Conservation (phyloP, 2,888 invertebrate genomes). For the Agonopterix subpropinquella region DNA sequence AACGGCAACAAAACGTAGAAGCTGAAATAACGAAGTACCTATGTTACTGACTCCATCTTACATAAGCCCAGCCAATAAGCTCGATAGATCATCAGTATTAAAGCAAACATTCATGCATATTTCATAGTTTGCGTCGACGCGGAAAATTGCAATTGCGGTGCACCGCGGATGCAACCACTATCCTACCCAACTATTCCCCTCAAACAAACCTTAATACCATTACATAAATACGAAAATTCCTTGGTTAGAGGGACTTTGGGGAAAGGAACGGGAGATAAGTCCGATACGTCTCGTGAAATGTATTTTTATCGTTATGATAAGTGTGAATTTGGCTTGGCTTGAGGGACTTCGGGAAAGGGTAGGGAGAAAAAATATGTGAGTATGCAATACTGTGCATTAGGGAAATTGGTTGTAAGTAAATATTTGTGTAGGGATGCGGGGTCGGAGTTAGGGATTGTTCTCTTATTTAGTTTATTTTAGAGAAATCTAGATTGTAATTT, state of each 20-base stretch:
- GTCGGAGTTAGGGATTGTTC: too few species aligned
- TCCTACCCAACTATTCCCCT: not conserved
- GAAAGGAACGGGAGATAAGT: too few species aligned
- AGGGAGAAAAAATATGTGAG: conserved; percentile 3
- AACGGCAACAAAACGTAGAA: too few species aligned
- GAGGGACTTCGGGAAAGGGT: not conserved
- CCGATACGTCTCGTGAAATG: too few species aligned
- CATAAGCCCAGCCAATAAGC: conserved; percentile 6
- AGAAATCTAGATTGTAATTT: too few species aligned
- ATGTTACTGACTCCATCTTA: not conserved
- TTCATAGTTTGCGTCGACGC: conserved; percentile 5
- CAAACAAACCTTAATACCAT: too few species aligned
- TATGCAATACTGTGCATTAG: conserved; percentile 22
- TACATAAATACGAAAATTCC: too few species aligned
- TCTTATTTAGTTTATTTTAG: too few species aligned
- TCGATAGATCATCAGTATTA: conserved; percentile 6
- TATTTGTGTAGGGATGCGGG: conserved; percentile 6
- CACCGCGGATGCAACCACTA: not conserved
- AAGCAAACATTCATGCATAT: conserved; percentile 8
- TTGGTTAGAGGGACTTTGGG: too few species aligned
- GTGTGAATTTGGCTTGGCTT: not conserved
- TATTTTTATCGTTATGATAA: too few species aligned
- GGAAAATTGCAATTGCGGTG: conserved; percentile 8
- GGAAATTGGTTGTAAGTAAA: conserved; percentile 34
- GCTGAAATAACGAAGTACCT: too few species aligned